Base-by-base conservation (phyloP, 2,888 invertebrate genomes). In the Euproctis similis region DNA sequence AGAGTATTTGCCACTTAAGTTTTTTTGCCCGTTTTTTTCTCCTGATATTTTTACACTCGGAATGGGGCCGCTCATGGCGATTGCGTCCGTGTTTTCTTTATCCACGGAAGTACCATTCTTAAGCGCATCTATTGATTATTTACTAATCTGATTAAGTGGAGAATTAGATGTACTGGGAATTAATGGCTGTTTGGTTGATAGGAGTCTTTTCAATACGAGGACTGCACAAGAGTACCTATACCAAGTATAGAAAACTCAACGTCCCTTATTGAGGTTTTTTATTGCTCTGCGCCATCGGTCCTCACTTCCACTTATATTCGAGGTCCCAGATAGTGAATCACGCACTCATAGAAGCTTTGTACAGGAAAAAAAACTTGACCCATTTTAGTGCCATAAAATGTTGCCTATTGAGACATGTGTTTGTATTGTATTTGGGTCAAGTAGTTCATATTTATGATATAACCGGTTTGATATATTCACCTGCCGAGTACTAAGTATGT, bases 221-320 rank as follows among this genome's bases (percentile, higher is more conserved):
- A 74, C 58, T 60, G 62, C 56, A 34, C 37, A 28, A 28, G 38
- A 35, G 32, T 64, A 67, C 66, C 59, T 59, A 53, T 55, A n/a
- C n/a, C n/a, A n/a, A n/a, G n/a, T n/a, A n/a, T n/a, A 59, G 50
- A 39, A 24, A 17, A 23, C 49, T n/a, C 57, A 63, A 64, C 53
- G 76, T 59, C 75, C 80, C 66, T 77, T 63, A 70, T 75, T 62
- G 63, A 61, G 57, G 49, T 69, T 78, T 78, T 82, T 82, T 82
- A 80, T 73, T 70, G 67, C 65, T 70, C 75, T 71, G 69, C 70
- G 63, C 62, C 78, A 81, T 81, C 78, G 67, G 71, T 51, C 61
- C 67, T 61, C 66, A 66, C 71, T 74, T 76, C 74, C n/a, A n/a
- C n/a, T n/a, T n/a, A n/a, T 69, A 68, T 63, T 67, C 50, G 60